A percentile compares a stretch with the other conserved stretches of the same genome.
Conservation (phyloP, 1,140 invertebrate genomes). For the Ganaspis sp. region DNA sequence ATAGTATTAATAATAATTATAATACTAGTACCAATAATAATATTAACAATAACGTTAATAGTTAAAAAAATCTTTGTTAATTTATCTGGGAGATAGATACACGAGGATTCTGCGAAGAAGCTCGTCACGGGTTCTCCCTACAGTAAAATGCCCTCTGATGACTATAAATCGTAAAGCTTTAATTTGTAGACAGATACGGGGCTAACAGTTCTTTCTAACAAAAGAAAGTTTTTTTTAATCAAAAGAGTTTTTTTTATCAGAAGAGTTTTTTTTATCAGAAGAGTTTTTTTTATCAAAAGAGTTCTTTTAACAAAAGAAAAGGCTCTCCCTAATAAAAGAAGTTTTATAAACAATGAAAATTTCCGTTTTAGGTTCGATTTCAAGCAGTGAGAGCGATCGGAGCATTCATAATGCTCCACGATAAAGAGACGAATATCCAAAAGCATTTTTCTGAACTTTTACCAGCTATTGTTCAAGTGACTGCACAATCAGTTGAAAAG, state of each 20-base stretch:
- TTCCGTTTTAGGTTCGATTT: constrained; percentile 66
- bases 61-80: too few relatives aligned
- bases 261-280: constrained; percentile 47
- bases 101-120: constrained; percentile 52
- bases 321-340: constrained; percentile 18
- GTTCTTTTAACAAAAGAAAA: too few relatives aligned
- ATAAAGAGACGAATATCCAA: constrained; percentile 91
- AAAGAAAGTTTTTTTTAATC: not conserved
- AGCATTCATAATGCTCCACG: constrained; percentile 93
- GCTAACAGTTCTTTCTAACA: constrained; percentile 58
- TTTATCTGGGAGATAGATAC: constrained; percentile 68
- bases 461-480: constrained; percentile 83
- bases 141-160: constrained; percentile 72
- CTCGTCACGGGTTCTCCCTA: constrained; percentile 68
- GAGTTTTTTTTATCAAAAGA: not conserved
- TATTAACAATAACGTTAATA: too few relatives aligned
- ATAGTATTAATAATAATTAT: too few relatives aligned
- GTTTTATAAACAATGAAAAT: not conserved
- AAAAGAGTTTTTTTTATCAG: too few relatives aligned
- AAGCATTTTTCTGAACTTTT: constrained; percentile 92
- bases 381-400: constrained; percentile 91
- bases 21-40: too few relatives aligned
- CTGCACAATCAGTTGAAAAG: constrained; percentile 87
- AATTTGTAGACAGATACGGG: constrained; percentile 76
- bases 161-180: constrained; percentile 74